Conservation (phyloP, 2,797 vertebrate species). For the Neopelma chrysocephalum region DNA sequence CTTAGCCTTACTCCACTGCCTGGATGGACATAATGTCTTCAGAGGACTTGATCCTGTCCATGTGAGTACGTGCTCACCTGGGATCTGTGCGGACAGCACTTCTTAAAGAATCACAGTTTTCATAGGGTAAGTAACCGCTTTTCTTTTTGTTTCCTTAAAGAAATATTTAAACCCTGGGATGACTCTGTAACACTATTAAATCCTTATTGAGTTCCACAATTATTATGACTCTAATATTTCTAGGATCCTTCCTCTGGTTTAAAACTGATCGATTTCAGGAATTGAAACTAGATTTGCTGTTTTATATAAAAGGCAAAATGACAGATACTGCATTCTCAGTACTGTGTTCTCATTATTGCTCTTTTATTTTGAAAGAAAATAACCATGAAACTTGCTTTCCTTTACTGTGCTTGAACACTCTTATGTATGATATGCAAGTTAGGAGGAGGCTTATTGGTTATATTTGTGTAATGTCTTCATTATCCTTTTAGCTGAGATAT, state of each 20-base stretch:
- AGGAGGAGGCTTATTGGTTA: not conserved
- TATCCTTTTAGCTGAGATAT: not conserved
- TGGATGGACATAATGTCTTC: conserved; percentile 33
- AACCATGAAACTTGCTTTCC: not conserved
- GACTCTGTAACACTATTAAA: not conserved
- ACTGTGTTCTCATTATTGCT: not conserved
- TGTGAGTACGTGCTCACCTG: conserved; percentile 46
- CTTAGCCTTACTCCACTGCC: not conserved
- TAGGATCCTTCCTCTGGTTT: not conserved
- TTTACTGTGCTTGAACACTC: not conserved
- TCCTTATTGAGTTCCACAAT: not conserved
- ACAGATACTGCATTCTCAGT: not conserved
- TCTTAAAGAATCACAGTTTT: conserved; percentile 27
- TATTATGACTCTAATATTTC: not conserved
- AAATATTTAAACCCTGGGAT: not conserved
- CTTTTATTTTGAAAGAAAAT: not conserved
- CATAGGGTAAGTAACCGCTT: conserved; percentile 37
- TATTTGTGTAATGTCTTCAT: not conserved
- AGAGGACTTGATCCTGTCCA: conserved; percentile 15
- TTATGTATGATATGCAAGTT: not conserved
- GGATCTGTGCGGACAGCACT: conserved; percentile 31
- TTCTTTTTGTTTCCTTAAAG: conserved; percentile 26
- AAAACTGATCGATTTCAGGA: not conserved
- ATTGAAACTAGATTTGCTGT: not conserved
- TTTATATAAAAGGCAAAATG: not conserved